Evolutionary conservation across 2,797 vertebrate genomes (phyloP), one percentile per base, ranked within the genome.

Genomic region (Neosilurus hyrtlii): DNA sequence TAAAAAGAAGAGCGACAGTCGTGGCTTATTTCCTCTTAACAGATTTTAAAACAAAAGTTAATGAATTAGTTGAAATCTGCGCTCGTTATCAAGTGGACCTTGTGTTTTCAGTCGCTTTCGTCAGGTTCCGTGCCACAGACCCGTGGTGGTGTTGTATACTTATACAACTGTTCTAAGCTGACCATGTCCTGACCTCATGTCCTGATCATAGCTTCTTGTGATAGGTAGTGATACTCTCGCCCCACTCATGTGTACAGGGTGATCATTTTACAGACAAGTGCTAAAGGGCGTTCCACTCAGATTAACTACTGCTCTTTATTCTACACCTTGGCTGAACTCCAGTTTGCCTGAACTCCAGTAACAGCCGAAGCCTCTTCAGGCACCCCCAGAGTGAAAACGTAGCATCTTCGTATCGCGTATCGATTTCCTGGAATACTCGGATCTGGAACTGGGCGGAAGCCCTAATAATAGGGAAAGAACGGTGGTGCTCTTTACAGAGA

Each of bases 221-320:
- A 74, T 81, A 63, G 80, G 73, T 76, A 62, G 35, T 35, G 52
- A 84, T 75, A 79, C 68, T 20, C 68, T 62, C 79, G 35, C 67
- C 74, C 66, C 54, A 81, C 43, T 89, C 91, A 84, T 37, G 84
- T 84, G 71, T 56, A 88, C 80, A 72, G 80, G 65, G 82, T 89
- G 88, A 84, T 94, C 91, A 78, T 89, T 88, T 94, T 94, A 90
- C 91, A 91, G 87, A 83, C 88, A 8, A 70, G 87, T 87, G 90
- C 90, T 89, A 91, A 86, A 89, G 82, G 88, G 88, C 88, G 87
- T 91, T 89, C 91, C 76, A 68, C 88, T 88, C 87, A 88, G 90
- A 90, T 91, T 91, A 88, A 91, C 86, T 78, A 72, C 84, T 87
- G 86, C 83, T 86, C 85, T 87, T 88, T 79, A 77, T 85, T 88